These are phyloP conservation scores for Upupa epops DNA, from an alignment of 2,113 vertebrate genomes.

Conservation along the genomic window DNA sequence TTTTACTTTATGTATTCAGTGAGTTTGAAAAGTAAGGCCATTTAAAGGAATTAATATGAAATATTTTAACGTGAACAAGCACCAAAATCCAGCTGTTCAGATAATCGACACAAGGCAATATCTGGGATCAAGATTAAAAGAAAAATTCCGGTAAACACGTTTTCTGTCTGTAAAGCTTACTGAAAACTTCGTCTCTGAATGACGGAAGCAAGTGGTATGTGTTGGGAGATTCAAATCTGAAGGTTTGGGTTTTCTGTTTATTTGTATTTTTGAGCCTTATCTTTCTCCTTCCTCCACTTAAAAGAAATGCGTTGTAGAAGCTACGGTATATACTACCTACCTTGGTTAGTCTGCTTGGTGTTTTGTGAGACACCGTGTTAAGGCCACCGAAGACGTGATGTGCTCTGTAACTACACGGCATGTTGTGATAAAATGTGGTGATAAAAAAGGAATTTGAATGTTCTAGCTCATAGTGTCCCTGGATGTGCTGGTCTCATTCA, in stretches of 20 bases:
- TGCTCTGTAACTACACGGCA: background rate
- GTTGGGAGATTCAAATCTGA: background rate
- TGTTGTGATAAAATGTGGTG: background rate
- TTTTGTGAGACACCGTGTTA: background rate
- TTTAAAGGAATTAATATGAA: background rate
- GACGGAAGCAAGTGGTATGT: background rate
- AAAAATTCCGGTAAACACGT: background rate
- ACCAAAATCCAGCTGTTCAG: constrained; percentile 6
- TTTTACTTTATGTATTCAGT: background rate
- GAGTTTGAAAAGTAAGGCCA: background rate
- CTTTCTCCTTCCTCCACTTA: background rate
- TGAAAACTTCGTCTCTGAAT: constrained; percentile 19
- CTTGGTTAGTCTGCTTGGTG: background rate
- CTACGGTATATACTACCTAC: background rate
- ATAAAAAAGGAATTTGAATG: background rate
- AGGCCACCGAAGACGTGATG: background rate
- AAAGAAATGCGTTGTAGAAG: background rate
- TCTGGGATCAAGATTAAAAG: background rate
- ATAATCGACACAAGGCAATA: background rate
- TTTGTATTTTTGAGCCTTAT: background rate
- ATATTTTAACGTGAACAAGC: background rate
- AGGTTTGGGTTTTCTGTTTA: background rate
- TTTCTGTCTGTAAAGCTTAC: constrained; percentile 9
- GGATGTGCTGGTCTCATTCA: background rate
- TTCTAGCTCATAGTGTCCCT: constrained; percentile 1